phyloP scores from a whole-genome alignment of 2,888 invertebrate genomes.

The Argynnis bischoffii region DNA sequence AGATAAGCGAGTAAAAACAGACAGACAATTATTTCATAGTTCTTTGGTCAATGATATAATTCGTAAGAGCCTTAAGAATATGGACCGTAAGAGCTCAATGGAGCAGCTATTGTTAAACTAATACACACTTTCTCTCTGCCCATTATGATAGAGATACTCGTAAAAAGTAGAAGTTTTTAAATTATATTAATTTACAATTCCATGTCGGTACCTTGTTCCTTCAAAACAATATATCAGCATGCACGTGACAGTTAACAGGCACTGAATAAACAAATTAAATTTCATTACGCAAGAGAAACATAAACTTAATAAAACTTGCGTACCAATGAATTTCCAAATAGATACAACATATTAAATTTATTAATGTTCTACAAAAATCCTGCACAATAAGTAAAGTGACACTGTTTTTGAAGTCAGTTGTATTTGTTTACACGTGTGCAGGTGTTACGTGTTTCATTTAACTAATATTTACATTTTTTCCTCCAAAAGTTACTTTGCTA shows the following conservation, averaged over 20 bases:
- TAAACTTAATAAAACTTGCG: slow-evolving; percentile 8
- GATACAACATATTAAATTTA: slow-evolving; percentile 1
- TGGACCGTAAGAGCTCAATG: no score
- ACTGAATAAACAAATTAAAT: background rate
- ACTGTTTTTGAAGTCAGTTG: slow-evolving; percentile 38
- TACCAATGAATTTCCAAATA: slow-evolving; percentile 20
- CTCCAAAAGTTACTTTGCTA: slow-evolving; percentile 21
- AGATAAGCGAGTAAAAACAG: no score
- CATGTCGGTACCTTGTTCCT: no score
- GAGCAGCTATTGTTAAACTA: no score
- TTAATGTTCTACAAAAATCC: slow-evolving; percentile 22
- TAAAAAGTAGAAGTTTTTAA: background rate
- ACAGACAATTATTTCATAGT: no score
- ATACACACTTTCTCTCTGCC: no score
- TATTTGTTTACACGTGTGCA: slow-evolving; percentile 38
- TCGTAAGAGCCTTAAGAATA: no score
- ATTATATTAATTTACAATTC: no score
- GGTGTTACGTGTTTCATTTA: slow-evolving; percentile 23
- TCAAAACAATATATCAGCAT: no score
- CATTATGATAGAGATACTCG: no score
- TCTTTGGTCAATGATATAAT: no score
- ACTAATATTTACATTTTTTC: slow-evolving; percentile 15
- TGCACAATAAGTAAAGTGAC: slow-evolving; percentile 36
- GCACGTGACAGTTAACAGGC: no score
- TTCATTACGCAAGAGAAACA: slow-evolving; percentile 1